Evolutionary conservation across 2,888 invertebrate genomes (phyloP), one percentile per base, ranked within the genome.

Genomic region (Epinotia bilunana): DNA sequence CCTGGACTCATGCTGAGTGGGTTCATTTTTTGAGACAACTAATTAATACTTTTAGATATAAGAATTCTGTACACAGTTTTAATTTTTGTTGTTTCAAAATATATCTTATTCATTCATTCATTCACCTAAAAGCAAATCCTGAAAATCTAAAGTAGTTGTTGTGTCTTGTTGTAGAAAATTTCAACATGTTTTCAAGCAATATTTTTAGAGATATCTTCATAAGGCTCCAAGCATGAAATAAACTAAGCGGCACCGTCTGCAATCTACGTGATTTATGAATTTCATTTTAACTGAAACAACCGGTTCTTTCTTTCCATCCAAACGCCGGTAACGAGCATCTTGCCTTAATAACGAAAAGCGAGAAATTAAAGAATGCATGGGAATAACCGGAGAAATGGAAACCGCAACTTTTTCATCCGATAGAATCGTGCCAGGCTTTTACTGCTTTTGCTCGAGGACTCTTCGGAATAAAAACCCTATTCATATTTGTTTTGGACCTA

Each of bases 251-350:
- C 85, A 82, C 87, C 85, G 83, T 84, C 86, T 87, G 84, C 87
- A 84, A 86, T 86, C 87, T 85, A 86, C 79, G 82, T 91, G 91
- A 92, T 91, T 92, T 91, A 92, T 90, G 89, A 87, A 85, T 89
- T 89, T 90, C 87, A 91, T 91, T 91, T 86, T 83, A 86, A 83
- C 84, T 87, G 86, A 85, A 88, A 89, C 89, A 90, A 90, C 86
- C 83, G 84, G 80, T 85, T 85, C 83, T 82, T 86, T 83, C 86
- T 87, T 88, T 87, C 81, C 80, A 84, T 83, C 83, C 87, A 88
- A 90, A 88, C 87, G 86, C 81, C 87, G 84, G 87, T 89, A 91
- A 90, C 89, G 88, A 90, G 89, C 87, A 86, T 87, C 89, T 90
- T 87, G 86, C 84, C 80, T 85, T 85, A 83, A 87, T 88, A 90